These are phyloP conservation scores for Macroglossus sobrinus DNA, from an alignment of 2,113 vertebrate genomes.

Conservation along the genomic window DNA sequence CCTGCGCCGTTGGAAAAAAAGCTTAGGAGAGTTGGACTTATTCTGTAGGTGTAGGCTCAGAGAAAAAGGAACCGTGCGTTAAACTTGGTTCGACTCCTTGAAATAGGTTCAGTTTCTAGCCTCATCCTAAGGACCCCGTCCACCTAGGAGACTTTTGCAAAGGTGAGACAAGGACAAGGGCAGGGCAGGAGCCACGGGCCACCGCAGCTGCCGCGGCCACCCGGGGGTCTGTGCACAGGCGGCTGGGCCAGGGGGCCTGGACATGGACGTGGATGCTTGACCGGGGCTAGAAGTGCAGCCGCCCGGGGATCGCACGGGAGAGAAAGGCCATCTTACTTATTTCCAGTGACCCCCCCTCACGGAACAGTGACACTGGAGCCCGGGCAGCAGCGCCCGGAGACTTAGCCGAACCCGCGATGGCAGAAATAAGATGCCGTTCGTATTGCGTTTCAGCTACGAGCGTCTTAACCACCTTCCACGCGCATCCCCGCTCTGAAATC, in stretches of 20 bases:
- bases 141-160: not conserved
- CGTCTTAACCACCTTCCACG: accelerated
- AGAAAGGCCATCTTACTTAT: not conserved
- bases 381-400: accelerated
- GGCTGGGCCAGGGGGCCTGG: not conserved
- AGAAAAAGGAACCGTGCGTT: not conserved
- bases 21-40: no score
- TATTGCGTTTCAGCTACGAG: accelerated
- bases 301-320: no score
- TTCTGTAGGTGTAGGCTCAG: accelerated
- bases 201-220: accelerated
- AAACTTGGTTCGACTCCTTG: not conserved
- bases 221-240: accelerated
- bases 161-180: not conserved
- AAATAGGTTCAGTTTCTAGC: not conserved
- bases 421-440: not conserved
- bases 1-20: not conserved
- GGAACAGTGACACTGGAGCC: not conserved
- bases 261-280: accelerated
- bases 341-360: not conserved
- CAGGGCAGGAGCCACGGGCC: no score
- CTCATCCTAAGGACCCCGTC: not conserved
- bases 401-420: accelerated
- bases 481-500: not conserved
- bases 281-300: no score